Percentiles rank a stretch among this genome's conserved stretches.
These are phyloP conservation scores for Acomys russatus DNA, from an alignment of 2,797 vertebrate species.

Conservation along the genomic window DNA sequence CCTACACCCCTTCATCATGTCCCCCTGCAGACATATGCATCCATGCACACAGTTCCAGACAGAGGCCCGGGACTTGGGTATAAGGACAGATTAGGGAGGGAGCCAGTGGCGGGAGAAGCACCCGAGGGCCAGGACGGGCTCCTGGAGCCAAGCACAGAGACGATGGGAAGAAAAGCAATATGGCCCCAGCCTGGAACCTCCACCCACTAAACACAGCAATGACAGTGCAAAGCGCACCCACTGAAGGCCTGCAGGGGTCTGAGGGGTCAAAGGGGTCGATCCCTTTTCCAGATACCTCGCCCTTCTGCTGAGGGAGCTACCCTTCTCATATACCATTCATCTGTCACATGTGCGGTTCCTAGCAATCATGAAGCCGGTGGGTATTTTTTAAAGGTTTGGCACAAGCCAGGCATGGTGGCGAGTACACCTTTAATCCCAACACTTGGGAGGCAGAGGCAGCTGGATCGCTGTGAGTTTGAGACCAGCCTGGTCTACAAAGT, in stretches of 20 bases:
- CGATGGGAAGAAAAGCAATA: neutral
- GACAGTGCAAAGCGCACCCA: neutral
- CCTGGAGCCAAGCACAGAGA: neutral
- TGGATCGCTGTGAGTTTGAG: too few relatives aligned
- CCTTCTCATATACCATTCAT: neutral
- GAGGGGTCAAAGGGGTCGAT: neutral
- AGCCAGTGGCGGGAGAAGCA: neutral
- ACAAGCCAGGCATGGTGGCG: neutral
- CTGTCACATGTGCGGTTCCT: neutral
- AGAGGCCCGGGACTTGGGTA: neutral
- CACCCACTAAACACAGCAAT: neutral
- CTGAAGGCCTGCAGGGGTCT: neutral
- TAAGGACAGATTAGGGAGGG: neutral
- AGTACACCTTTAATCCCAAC: too few relatives aligned
- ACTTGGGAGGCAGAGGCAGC: too few relatives aligned
- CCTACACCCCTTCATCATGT: neutral
- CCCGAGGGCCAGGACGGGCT: neutral
- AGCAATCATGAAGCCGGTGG: neutral
- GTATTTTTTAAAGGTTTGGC: neutral
- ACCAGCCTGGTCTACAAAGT: too few relatives aligned
- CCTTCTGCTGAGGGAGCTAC: neutral
- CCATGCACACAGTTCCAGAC: neutral
- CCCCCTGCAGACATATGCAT: neutral
- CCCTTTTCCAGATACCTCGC: rapidly evolving
- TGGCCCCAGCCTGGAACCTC: neutral